Conservation (phyloP, 2,888 invertebrate species). For the Ariolimax columbianus region DNA sequence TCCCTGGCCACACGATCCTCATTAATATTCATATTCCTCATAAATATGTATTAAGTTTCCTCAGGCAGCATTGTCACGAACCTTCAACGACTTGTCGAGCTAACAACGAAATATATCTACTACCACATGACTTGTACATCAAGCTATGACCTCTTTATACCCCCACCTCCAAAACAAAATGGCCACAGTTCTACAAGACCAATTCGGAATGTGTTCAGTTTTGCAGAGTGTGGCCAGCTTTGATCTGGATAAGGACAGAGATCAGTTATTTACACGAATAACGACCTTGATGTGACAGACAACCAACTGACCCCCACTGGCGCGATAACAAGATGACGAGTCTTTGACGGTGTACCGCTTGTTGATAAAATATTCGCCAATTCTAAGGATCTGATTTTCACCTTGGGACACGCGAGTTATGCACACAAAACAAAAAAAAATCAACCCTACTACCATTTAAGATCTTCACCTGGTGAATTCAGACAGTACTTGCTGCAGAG, state of each 20-base stretch:
- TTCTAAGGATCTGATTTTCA: too few species aligned
- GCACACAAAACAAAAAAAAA: too few species aligned
- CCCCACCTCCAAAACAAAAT: background rate
- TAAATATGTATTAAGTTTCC: background rate
- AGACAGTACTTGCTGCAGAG: too few species aligned
- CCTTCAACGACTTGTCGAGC: background rate
- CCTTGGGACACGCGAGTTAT: too few species aligned
- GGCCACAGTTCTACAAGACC: background rate
- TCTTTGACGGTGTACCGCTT: background rate
- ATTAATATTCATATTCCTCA: too few species aligned
- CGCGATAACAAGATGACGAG: conserved; percentile 8
- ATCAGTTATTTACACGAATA: conserved; percentile 1
- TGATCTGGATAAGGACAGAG: background rate
- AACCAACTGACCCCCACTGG: background rate
- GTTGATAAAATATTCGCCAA: too few species aligned
- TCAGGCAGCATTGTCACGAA: background rate
- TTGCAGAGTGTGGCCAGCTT: background rate
- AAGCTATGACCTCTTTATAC: too few species aligned
- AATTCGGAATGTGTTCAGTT: background rate
- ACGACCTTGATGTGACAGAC: background rate
- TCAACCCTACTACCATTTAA: too few species aligned
- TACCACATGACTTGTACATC: background rate
- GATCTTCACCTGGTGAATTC: too few species aligned
- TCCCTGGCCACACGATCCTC: too few species aligned
- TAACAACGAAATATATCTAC: background rate